Evolutionary conservation across 2,113 vertebrate species (phyloP), one percentile per base, ranked within the genome.

Genomic region (Silurus asotus): DNA sequence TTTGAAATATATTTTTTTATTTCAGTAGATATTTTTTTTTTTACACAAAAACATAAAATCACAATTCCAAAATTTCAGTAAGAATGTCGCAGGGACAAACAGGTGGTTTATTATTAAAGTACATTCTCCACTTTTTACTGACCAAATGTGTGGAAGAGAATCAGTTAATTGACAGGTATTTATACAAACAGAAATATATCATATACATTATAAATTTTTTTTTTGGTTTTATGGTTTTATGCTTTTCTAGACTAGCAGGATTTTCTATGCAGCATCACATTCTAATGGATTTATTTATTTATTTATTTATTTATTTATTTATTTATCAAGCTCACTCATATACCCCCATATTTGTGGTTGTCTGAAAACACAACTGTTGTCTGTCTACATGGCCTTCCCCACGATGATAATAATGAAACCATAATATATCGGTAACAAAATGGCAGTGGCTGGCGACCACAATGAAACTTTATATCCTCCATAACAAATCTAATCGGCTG

Each of bases 361-460:
- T 74, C 19, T 48, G 8, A 74, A 74, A 23, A 23, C 5, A 25
- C 5, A 45, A 45, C 17, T 7, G 13, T 70, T 72, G 45, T 72
- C 37, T 19, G 19, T 11, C 4, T n/a, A 11, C 72, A 51, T 76
- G 74, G 10, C 23, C 11, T 76, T 55, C 49, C 74, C 11, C n/a
- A 14, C 8, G 15, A 25, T 77, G 13, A 56, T 77, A 53, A n/a
- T 55, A n/a, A 53, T 75, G 19, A 23, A 23, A 23, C 8, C 5
- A 23, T 75, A n/a, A 75, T 75, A 13, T 75, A 75, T 75, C 49
- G 53, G 20, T 13, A 77, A 77, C 23, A 55, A 15, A 77, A 77
- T 77, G n/a, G 51, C n/a, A 77, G 11, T 7, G 53, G 23, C 49
- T 56, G 51, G 53, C 6, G 13, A 77, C 51, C 5, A 11, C 51